A percentile compares a stretch with the other conserved stretches of the same genome.
Evolutionary conservation across 1,140 invertebrate species (phyloP).

Genomic region (Melanaphis sacchari): DNA sequence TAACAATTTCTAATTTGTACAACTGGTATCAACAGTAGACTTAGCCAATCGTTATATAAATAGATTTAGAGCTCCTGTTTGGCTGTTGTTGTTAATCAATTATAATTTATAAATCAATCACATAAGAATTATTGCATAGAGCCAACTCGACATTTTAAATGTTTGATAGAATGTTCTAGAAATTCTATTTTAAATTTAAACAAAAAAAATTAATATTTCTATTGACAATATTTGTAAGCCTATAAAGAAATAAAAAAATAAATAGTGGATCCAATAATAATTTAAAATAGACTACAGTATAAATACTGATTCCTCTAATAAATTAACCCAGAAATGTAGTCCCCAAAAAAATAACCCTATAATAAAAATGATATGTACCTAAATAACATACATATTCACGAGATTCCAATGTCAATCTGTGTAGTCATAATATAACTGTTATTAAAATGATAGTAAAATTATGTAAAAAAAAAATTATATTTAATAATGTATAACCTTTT

Average conservation of each 20-base stretch:
- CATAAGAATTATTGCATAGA: not conserved
- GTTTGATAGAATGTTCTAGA: not conserved
- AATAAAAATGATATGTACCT: not conserved
- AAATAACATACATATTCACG: not conserved
- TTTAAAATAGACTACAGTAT: not conserved
- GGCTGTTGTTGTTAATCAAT: not conserved
- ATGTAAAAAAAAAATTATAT: too few species aligned
- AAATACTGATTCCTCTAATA: too few species aligned
- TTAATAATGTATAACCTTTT: too few species aligned
- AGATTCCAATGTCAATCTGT: too few species aligned
- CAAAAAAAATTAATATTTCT: not conserved
- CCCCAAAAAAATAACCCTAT: too few species aligned
- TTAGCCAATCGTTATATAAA: not conserved
- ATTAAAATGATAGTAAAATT: too few species aligned
- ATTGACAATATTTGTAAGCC: not conserved
- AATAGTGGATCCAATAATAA: not conserved
- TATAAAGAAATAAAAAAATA: not conserved
- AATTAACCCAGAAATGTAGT: too few species aligned
- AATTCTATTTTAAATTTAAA: constrained; percentile 6
- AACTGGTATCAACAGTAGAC: not conserved
- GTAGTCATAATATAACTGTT: too few species aligned
- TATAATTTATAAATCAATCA: not conserved
- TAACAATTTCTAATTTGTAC: not conserved
- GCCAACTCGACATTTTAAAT: not conserved
- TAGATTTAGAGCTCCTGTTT: not conserved